A percentile compares a stretch with the other conserved stretches of the same genome.
These are phyloP conservation scores for silkworm (Bombyx mori) DNA, from an alignment of 1,140 invertebrate genomes.

Conservation along the genomic window ASM3026992v2 NC_085107.1:16174501-16175000, in stretches of 20 bases:
- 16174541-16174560: slow-evolving; percentile 9
- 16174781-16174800: background rate
- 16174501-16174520: slow-evolving; percentile 54
- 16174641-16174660: slow-evolving; percentile 44
- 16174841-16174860: background rate
- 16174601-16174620: slow-evolving; percentile 76
- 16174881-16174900: no score
- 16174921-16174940: no score
- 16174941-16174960: no score
- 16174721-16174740: slow-evolving; percentile 41
- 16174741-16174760: slow-evolving; percentile 43
- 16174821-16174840: background rate
- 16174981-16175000: no score
- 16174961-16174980: no score
- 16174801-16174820: background rate
- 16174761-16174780: slow-evolving; percentile 43
- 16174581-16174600: slow-evolving; percentile 57
- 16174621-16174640: slow-evolving; percentile 68
- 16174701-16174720: slow-evolving; percentile 45
- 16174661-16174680: slow-evolving; percentile 53
- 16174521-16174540: slow-evolving; percentile 29
- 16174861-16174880: no score
- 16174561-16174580: slow-evolving; percentile 34
- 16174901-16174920: no score
- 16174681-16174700: slow-evolving; percentile 49